phyloP scores from a whole-genome alignment of 2,113 vertebrate species.

The Micromys minutus region DNA sequence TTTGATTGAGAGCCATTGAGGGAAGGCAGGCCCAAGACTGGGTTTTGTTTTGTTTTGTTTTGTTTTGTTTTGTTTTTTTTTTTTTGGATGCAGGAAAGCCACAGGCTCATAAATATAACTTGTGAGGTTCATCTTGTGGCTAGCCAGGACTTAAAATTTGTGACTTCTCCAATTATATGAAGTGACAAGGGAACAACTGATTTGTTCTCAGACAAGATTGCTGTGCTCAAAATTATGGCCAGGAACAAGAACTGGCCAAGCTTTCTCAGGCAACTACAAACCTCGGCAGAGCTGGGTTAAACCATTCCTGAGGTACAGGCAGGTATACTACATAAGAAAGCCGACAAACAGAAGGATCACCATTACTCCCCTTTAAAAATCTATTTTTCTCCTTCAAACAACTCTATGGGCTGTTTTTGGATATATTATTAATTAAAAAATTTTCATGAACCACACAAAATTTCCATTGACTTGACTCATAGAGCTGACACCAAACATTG shows the following conservation, averaged over 20 bases:
- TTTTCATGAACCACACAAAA: not conserved
- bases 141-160: constrained; percentile 73
- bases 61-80: constrained; percentile 58
- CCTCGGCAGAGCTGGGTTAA: not conserved
- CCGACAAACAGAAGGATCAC: rapidly evolving
- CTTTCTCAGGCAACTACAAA: not conserved
- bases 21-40: constrained; percentile 66
- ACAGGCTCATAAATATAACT: constrained; percentile 79
- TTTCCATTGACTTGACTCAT: not conserved
- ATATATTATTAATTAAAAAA: constrained; percentile 2
- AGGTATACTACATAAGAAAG: not conserved
- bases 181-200: constrained; percentile 66
- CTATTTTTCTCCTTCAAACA: constrained; percentile 34
- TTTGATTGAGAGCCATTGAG: constrained; percentile 70
- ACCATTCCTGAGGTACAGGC: not conserved
- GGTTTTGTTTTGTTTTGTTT: constrained; percentile 59
- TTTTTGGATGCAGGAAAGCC: constrained; percentile 75
- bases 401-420: not conserved
- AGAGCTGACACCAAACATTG: not conserved
- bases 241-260: constrained; percentile 69
- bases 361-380: not conserved
- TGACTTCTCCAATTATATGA: constrained; percentile 61
- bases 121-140: constrained; percentile 65
- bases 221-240: constrained; percentile 72
- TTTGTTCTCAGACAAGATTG: constrained; percentile 71